These are phyloP conservation scores for Oryzias melastigma DNA, from an alignment of 2,113 vertebrate genomes.

Conservation along the genomic window DNA sequence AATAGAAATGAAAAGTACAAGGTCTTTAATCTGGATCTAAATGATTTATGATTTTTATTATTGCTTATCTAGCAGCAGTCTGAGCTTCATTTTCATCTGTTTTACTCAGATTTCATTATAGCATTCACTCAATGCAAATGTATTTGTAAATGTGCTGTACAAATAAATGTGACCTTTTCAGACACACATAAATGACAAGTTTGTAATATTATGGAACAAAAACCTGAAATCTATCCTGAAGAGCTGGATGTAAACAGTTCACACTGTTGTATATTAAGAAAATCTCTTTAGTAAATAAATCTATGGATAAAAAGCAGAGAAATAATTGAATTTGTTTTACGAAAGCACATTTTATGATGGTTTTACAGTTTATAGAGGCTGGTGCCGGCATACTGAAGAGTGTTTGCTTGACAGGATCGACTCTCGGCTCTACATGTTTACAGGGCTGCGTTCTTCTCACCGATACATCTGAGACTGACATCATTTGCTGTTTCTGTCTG, in stretches of 20 bases:
- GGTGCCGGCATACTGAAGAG: background rate
- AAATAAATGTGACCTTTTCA: no score
- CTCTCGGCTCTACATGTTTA: slow-evolving; percentile 6
- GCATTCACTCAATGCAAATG: no score
- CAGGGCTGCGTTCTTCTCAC: slow-evolving; percentile 21
- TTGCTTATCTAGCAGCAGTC: no score
- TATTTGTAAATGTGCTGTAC: no score
- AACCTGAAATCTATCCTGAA: background rate
- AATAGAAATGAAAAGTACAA: background rate
- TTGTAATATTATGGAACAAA: background rate
- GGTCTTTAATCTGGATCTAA: background rate
- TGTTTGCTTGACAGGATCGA: slow-evolving; percentile 14
- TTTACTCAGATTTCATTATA: no score
- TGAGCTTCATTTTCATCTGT: no score
- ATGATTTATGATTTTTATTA: background rate
- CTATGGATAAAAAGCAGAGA: background rate
- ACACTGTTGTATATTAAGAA: no score
- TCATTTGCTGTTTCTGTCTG: slow-evolving; percentile 22
- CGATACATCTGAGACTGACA: slow-evolving; percentile 35
- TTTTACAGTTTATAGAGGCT: background rate
- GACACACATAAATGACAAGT: background rate
- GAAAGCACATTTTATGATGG: background rate
- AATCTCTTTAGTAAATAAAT: background rate
- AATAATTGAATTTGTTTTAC: background rate
- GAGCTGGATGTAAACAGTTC: background rate